Evolutionary conservation across 2,113 vertebrate species (phyloP).

Genomic region (Cottus gobio): DNA sequence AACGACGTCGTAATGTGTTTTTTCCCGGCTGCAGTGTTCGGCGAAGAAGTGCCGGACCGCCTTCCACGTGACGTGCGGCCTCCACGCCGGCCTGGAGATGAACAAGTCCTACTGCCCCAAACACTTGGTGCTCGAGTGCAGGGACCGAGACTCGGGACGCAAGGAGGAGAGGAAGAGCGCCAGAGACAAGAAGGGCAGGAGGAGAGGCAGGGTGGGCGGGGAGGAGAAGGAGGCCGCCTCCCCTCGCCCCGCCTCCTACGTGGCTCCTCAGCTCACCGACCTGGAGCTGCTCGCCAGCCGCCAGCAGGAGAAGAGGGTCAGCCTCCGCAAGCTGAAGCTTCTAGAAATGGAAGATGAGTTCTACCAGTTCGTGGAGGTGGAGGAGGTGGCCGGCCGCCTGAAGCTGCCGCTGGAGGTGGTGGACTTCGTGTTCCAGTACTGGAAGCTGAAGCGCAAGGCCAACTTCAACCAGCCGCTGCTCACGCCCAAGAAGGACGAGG

Average conservation of each 20-base stretch:
- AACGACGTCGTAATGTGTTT: background rate
- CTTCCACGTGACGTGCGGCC: conserved; percentile 97
- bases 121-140: conserved; percentile 84
- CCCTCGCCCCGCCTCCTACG: conserved; percentile 39
- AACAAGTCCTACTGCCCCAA: conserved; percentile 96
- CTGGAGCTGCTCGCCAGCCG: conserved; percentile 80
- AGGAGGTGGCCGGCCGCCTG: conserved; percentile 87
- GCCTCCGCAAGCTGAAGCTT: conserved; percentile 92
- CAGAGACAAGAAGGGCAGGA: conserved; percentile 52
- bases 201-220: conserved; percentile 56
- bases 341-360: conserved; percentile 97
- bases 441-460: conserved; percentile 96
- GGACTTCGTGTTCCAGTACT: conserved; percentile 96
- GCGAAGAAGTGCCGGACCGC: conserved; percentile 96
- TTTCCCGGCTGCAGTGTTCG: conserved; percentile 87
- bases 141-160: conserved; percentile 59
- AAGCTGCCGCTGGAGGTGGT: conserved; percentile 86
- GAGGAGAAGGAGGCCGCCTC: conserved; percentile 3
- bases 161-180: conserved; percentile 49
- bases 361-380: conserved; percentile 89
- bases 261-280: conserved; percentile 41
- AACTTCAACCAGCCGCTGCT: conserved; percentile 96
- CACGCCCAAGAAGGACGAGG: conserved; percentile 95
- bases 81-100: conserved; percentile 92
- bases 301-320: conserved; percentile 88